Evolutionary conservation across 2,113 vertebrate genomes (phyloP), one percentile per base, ranked within the genome.

Genomic region (Oryzias woworae): DNA sequence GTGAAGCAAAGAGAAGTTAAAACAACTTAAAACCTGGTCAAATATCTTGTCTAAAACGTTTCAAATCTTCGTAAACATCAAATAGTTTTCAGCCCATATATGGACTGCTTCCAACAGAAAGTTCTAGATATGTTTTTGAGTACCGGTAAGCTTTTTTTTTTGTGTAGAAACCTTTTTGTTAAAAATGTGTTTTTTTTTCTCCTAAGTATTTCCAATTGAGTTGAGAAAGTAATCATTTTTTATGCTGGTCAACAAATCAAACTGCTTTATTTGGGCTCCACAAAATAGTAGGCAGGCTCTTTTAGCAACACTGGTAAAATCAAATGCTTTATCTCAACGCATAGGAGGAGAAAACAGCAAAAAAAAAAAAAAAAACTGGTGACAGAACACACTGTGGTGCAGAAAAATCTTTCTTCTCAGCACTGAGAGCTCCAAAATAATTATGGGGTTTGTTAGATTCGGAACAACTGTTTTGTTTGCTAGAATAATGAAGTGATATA

Each of bases 401-500:
- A n/a, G 43, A 75, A 50, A 14, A 48, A 69, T 50, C 66, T 7
- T 53, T 68, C 67, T 54, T 45, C 71, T 49, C 66, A 64, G 69
- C 69, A 54, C 42, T 15, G 0, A 53, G 44, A 61, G 73, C 78
- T 74, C 50, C 67, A 41, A 77, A 75, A 82, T 85, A 46, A 86
- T 80, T 68, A 73, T 58, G 56, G 14, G 73, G 75, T 51, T 72
- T 76, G 72, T 83, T 81, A 75, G 73, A 76, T 81, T 72, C 67
- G 71, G 65, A 75, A 58, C 0, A 51, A 59, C 71, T 55, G 75
- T 79, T 86, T 85, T 85, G 81, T 89, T 86, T 82, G 82, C 78
- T 3, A 48, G 61, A 63, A 84, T 86, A 88, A 86, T 88, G 78
- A 81, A 82, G 73, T 76, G 69, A 82, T 84, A 81, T 86, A 74